A percentile compares a stretch with the other conserved stretches of the same genome.
phyloP scores from a whole-genome alignment of 2,888 invertebrate genomes.

The Andrena dorsata region DNA sequence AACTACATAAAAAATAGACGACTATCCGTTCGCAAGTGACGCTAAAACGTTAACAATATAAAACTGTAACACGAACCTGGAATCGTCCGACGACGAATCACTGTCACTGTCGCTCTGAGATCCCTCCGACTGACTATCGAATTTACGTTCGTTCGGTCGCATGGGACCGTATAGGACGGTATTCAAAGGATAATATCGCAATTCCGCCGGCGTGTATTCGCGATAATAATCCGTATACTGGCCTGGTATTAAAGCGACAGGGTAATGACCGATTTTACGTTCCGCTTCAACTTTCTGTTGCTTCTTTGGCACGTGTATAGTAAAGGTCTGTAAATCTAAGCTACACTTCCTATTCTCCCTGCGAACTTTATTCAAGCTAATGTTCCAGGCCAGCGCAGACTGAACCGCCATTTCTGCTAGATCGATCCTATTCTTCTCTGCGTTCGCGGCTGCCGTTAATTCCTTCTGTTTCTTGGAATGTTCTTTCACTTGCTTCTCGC shows the following conservation, averaged over 20 bases:
- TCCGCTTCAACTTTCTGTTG: slow-evolving; percentile 86
- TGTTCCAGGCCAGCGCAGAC: slow-evolving; percentile 95
- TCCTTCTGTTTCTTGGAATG: slow-evolving; percentile 89
- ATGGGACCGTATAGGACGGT: slow-evolving; percentile 91
- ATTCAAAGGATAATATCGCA: slow-evolving; percentile 96
- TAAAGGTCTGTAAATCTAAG: slow-evolving; percentile 96
- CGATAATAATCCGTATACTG: slow-evolving; percentile 96
- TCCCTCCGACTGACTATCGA: slow-evolving; percentile 86
- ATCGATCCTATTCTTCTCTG: slow-evolving; percentile 87
- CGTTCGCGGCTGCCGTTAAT: slow-evolving; percentile 86
- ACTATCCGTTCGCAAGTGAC: slow-evolving; percentile 22
- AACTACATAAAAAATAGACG: slow-evolving; percentile 75
- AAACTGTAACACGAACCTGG: slow-evolving; percentile 81
- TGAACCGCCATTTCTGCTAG: slow-evolving; percentile 93
- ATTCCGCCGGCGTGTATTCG: slow-evolving; percentile 92
- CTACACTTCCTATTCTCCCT: slow-evolving; percentile 92
- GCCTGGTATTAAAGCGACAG: slow-evolving; percentile 97
- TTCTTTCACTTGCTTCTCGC: slow-evolving; percentile 90
- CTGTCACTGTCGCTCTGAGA: slow-evolving; percentile 85
- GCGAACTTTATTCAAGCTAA: slow-evolving; percentile 92
- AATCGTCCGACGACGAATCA: slow-evolving; percentile 85
- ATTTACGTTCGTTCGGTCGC: slow-evolving; percentile 85
- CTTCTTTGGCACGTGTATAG: slow-evolving; percentile 91
- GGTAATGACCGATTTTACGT: slow-evolving; percentile 90
- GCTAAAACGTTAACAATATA: slow-evolving; percentile 7